Evolutionary conservation across 1,140 invertebrate genomes (phyloP).

Genomic region (Drosophila pruinosa): DNA sequence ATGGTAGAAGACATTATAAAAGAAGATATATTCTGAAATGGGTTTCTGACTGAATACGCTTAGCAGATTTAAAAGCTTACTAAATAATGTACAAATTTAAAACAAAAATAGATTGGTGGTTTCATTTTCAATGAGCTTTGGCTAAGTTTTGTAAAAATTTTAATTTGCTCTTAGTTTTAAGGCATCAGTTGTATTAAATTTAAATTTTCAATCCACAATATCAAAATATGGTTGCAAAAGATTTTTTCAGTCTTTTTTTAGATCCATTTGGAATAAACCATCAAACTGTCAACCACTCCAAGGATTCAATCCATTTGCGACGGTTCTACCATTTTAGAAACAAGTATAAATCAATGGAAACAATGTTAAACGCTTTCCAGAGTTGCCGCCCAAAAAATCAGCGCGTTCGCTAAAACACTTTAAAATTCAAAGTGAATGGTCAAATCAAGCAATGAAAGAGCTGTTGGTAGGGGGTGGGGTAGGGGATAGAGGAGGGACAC

Average conservation of each 20-base stretch:
- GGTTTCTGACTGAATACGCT: neutral
- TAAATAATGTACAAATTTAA: neutral
- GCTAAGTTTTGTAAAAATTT: too few species aligned
- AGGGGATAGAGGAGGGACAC: neutral
- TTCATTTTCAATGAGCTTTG: too few species aligned
- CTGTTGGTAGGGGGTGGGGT: neutral
- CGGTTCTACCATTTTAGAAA: constrained; percentile 16
- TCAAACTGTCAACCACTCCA: constrained; percentile 49
- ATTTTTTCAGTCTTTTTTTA: neutral
- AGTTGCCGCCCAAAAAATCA: constrained; percentile 41
- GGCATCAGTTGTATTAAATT: too few species aligned
- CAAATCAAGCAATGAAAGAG: constrained; percentile 18
- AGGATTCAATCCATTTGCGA: constrained; percentile 60
- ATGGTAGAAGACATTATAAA: constrained; percentile 16
- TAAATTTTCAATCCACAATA: too few species aligned
- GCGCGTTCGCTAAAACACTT: constrained; percentile 37
- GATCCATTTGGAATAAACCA: neutral
- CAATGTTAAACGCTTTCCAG: constrained; percentile 28
- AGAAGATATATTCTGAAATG: neutral
- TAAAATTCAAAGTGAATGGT: constrained; percentile 51
- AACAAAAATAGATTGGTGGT: too few species aligned
- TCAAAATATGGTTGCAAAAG: too few species aligned
- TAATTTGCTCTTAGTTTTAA: too few species aligned
- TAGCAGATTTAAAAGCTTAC: neutral
- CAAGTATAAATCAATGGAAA: constrained; percentile 54